Evolutionary conservation across 2,797 vertebrate genomes (phyloP), one percentile per base, ranked within the genome.

Genomic region (Acipenser oxyrinchus): DNA sequence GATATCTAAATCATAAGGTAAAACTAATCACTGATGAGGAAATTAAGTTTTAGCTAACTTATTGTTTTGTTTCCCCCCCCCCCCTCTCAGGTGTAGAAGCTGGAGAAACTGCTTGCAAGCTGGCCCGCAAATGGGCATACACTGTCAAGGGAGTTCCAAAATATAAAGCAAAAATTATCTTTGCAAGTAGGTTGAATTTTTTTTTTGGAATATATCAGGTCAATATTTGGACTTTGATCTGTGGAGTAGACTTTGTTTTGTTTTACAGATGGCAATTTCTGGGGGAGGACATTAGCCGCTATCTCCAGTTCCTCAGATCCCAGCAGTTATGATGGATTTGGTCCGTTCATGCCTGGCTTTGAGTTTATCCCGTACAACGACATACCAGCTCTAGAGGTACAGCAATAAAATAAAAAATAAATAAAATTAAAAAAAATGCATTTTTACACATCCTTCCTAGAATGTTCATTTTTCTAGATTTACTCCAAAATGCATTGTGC

Each of bases 301-400:
- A 86, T 99, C 76, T 99, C 97, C 70, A 95, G 93, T 80, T 99
- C 97, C 48, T 95, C 90, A 0, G 97, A 99, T 75, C 93, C 96
- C 9, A 92, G 90, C 68, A 97, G 95, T 72, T 99, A 95, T 0
- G 93, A 99, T 23, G 97, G 95, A 0, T 99, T 99, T 8, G 96
- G 97, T 3, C 96, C 97, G 6, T 99, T 81, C 77, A 95, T 98
- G 94, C 96, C 95, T 0, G 97, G 97, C 3, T 98, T 99, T 8
- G 93, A 95, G 71, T 49, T 95, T 1, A 77, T 99, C 51, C 93
- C 94, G 0, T 99, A 90, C 76, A 97, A 96, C 1, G 90, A 99
- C 70, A 84, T 95, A 0, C 84, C 93, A 62, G 90, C 93, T 53
- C 82, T 99, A 10, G 96, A 99, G 95, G 97, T 99, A 87, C 0